phyloP scores from a whole-genome alignment of 2,797 vertebrate species.

The Eupleurogrammus muticus region DNA sequence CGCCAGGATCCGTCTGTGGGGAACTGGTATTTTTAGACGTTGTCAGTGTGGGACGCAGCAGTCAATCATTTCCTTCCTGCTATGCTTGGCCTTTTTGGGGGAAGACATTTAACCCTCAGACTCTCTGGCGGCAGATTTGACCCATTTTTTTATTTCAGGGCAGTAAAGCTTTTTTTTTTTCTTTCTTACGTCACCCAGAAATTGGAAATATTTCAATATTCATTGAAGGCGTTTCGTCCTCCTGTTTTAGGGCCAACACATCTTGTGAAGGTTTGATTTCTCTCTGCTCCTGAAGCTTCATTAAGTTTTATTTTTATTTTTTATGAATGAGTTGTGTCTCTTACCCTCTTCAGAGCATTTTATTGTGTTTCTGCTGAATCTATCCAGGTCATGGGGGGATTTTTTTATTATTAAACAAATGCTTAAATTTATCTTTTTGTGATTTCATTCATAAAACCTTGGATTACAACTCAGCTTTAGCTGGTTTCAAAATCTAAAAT shows the following conservation, averaged over 20 bases:
- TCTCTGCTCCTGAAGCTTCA: no score
- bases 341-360: background rate
- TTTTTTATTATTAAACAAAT: background rate
- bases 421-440: background rate
- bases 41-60: conserved; percentile 8
- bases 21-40: background rate
- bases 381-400: background rate
- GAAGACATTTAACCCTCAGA: background rate
- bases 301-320: no score
- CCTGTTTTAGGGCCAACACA: no score
- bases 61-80: conserved; percentile 57
- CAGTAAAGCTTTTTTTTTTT: no score
- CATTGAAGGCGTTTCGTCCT: no score
- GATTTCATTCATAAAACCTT: background rate
- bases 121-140: no score
- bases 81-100: conserved; percentile 15
- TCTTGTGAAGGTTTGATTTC: no score
- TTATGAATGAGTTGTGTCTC: background rate
- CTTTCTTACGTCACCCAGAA: no score
- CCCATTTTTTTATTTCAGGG: no score
- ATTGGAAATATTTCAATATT: no score
- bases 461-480: background rate
- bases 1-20: no score
- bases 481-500: no score
- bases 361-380: background rate